Conservation (phyloP, 1,140 invertebrate genomes). For the Drosophila bocki region DNA sequence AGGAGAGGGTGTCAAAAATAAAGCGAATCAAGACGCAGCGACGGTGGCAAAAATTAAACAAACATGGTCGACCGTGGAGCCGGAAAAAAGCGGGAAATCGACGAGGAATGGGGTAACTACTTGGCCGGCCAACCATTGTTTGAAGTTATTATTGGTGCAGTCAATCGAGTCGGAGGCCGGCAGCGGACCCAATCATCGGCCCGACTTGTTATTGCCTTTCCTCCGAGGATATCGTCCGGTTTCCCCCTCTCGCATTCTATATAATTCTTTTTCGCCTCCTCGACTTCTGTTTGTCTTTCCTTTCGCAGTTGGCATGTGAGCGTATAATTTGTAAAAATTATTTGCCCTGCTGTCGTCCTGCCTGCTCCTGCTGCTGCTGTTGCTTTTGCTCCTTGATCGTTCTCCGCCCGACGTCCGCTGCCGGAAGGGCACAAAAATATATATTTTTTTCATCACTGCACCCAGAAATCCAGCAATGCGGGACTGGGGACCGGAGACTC, state of each 20-base stretch:
- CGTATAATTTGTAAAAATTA: constrained; percentile 82
- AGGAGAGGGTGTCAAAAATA: not conserved
- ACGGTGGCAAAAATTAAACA: constrained; percentile 79
- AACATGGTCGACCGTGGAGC: constrained; percentile 60
- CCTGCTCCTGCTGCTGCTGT: constrained; percentile 14
- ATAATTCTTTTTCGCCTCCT: constrained; percentile 44
- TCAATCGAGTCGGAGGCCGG: constrained; percentile 58
- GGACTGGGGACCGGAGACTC: constrained; percentile 14
- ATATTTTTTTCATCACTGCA: constrained; percentile 73
- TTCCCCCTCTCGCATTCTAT: constrained; percentile 33
- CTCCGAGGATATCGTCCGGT: constrained; percentile 61
- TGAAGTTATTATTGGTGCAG: constrained; percentile 80
- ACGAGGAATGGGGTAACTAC: constrained; percentile 25
- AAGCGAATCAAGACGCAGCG: constrained; percentile 58
- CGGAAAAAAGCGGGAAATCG: constrained; percentile 17
- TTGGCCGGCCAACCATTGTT: constrained; percentile 65
- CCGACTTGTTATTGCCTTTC: constrained; percentile 62
- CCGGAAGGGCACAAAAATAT: constrained; percentile 57
- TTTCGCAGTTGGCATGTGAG: constrained; percentile 75
- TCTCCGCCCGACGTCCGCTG: constrained; percentile 8
- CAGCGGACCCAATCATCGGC: constrained; percentile 72
- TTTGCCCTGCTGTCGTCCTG: constrained; percentile 73
- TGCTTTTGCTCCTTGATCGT: constrained; percentile 25
- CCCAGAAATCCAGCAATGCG: constrained; percentile 25
- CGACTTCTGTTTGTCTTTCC: constrained; percentile 64